Evolutionary conservation across 2,888 invertebrate genomes (phyloP).

Genomic region (Aelia acuminata): DNA sequence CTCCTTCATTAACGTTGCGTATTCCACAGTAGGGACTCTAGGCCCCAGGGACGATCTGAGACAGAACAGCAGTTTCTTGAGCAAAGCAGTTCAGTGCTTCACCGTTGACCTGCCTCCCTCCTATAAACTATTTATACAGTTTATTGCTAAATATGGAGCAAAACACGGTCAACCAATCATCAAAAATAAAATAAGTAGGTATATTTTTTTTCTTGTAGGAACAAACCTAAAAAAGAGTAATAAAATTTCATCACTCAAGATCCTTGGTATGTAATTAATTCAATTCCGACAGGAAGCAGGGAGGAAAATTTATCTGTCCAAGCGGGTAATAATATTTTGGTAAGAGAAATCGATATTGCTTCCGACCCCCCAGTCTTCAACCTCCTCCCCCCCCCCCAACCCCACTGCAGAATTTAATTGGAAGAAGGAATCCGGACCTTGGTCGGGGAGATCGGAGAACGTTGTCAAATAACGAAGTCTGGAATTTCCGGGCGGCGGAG

Average conservation of each 20-base stretch:
- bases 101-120: too few species aligned
- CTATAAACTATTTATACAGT: too few species aligned
- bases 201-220: neutral
- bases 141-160: too few species aligned
- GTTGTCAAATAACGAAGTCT: conserved; percentile 53
- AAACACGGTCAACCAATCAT: too few species aligned
- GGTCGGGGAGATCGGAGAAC: neutral
- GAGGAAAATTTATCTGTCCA: conserved; percentile 24
- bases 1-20: too few species aligned
- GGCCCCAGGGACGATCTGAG: too few species aligned
- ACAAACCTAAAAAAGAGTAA: neutral
- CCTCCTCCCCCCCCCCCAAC: neutral
- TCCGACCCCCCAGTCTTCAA: neutral
- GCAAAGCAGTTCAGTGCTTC: too few species aligned
- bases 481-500: conserved; percentile 36
- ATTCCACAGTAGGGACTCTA: too few species aligned
- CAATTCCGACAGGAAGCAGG: neutral
- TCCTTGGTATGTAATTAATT: conserved; percentile 31
- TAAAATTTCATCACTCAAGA: neutral
- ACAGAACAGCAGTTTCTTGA: too few species aligned
- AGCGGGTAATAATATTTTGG: conserved; percentile 47
- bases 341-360: conserved; percentile 11
- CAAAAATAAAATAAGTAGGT: too few species aligned
- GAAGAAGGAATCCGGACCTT: conserved; percentile 50
- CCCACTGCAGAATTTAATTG: conserved; percentile 51